Evolutionary conservation across 2,888 invertebrate species (phyloP).

Genomic region (Diarsia dahlii): DNA sequence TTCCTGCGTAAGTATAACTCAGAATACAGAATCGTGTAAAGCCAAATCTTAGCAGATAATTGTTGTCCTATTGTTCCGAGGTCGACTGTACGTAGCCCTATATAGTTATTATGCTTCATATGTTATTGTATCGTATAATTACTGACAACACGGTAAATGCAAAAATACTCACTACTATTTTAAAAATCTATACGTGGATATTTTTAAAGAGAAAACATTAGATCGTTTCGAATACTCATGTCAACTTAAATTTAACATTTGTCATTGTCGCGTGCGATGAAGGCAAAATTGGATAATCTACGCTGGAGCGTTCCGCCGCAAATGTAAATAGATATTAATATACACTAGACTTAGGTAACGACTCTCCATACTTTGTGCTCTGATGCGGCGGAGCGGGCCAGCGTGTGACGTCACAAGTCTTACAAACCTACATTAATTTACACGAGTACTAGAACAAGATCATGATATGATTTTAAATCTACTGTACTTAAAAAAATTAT

Average conservation of each 20-base stretch:
- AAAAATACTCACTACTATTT: conserved; percentile 72
- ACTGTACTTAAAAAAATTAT: conserved; percentile 88
- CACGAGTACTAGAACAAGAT: conserved; percentile 80
- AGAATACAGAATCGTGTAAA: conserved; percentile 70
- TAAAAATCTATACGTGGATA: conserved; percentile 53
- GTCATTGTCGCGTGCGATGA: conserved; percentile 65
- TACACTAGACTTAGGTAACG: conserved; percentile 65
- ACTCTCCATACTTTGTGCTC: conserved; percentile 70
- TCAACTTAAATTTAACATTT: conserved; percentile 65
- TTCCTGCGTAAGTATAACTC: conserved; percentile 74
- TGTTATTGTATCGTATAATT: conserved; percentile 64
- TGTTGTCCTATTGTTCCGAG: conserved; percentile 65
- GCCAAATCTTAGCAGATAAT: conserved; percentile 75
- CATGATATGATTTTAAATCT: conserved; percentile 87
- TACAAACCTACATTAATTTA: conserved; percentile 80
- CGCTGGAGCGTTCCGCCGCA: conserved; percentile 53
- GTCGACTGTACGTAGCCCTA: conserved; percentile 63
- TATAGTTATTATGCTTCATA: conserved; percentile 76
- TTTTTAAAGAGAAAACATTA: conserved; percentile 52
- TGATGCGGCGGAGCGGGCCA: conserved; percentile 60
- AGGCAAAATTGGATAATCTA: conserved; percentile 68
- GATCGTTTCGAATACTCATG: conserved; percentile 60
- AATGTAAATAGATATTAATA: conserved; percentile 54
- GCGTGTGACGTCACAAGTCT: conserved; percentile 70
- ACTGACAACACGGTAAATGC: conserved; percentile 75